These are phyloP conservation scores for Myioborus melanocephalus DNA, from an alignment of 2,797 vertebrate genomes.

Conservation along the genomic window DNA sequence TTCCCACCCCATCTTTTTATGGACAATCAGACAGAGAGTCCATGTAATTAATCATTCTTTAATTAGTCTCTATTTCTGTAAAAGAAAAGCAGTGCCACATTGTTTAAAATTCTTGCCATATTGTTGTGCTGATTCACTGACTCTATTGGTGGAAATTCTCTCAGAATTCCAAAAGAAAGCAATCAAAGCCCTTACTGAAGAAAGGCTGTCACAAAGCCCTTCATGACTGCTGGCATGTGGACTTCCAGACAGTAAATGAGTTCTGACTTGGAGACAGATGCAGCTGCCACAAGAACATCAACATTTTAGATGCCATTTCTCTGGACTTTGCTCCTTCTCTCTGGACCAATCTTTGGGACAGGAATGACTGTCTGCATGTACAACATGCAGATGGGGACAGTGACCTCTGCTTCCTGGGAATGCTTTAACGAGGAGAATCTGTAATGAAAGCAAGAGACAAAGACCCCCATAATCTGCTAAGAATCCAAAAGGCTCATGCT, in stretches of 20 bases:
- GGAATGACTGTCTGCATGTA: background rate
- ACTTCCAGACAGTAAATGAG: background rate
- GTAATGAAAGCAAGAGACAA: background rate
- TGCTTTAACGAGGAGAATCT: background rate
- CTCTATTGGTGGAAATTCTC: conserved; percentile 21
- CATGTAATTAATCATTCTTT: conserved; percentile 50
- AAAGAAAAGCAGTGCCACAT: background rate
- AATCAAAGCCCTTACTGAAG: conserved; percentile 7
- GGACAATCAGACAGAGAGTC: conserved; percentile 16
- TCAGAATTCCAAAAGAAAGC: background rate
- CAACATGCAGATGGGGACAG: background rate
- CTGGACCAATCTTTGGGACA: background rate
- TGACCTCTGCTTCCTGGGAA: background rate
- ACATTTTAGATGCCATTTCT: background rate
- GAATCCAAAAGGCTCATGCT: background rate
- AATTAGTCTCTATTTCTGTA: conserved; percentile 32
- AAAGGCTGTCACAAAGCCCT: conserved; percentile 1
- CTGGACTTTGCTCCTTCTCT: background rate
- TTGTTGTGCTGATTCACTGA: conserved; percentile 23
- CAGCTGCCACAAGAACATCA: background rate
- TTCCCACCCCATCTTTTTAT: conserved; percentile 8
- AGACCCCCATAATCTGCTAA: background rate
- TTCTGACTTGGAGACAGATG: background rate
- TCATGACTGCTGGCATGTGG: background rate
- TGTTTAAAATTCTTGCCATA: conserved; percentile 58